Percentiles rank a stretch among this genome's conserved stretches.
phyloP scores from a whole-genome alignment of 2,113 vertebrate species.

The Hypocryptadius cinnamomeus region DNA sequence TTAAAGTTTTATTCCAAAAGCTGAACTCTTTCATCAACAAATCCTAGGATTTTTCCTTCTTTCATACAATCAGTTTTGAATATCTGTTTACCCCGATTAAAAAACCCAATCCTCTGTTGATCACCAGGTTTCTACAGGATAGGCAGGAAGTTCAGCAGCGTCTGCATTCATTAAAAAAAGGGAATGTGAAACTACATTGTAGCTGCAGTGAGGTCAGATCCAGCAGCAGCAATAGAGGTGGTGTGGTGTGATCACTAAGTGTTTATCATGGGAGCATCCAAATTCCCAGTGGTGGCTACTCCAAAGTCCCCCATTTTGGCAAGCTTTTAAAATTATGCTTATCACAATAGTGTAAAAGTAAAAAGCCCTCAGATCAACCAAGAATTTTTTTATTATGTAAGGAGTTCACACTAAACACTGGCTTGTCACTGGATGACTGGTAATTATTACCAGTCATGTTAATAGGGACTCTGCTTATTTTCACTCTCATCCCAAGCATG shows the following conservation, averaged over 20 bases:
- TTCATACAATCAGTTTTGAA: not conserved
- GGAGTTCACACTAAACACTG: not conserved
- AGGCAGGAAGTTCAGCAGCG: not conserved
- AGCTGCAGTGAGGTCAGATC: not conserved
- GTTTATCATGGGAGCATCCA: not conserved
- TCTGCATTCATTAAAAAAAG: not conserved
- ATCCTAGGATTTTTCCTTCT: not conserved
- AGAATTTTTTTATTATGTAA: not conserved
- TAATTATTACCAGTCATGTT: not conserved
- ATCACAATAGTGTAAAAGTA: not conserved
- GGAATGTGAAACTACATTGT: not conserved
- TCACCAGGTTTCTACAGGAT: not conserved
- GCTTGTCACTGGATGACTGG: not conserved
- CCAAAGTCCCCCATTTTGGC: not conserved
- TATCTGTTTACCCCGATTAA: not conserved
- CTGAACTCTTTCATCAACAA: not conserved
- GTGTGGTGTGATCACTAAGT: not conserved
- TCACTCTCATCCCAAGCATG: not conserved
- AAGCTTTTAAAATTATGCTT: not conserved
- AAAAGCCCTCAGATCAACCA: not conserved
- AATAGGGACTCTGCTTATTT: not conserved
- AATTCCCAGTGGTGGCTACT: not conserved
- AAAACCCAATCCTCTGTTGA: fast-evolving
- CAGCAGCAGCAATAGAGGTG: not conserved
- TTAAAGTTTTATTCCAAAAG: not conserved